A percentile compares a stretch with the other conserved stretches of the same genome.
Conservation (phyloP, 2,888 invertebrate species). For the Flexamia atlantica region DNA sequence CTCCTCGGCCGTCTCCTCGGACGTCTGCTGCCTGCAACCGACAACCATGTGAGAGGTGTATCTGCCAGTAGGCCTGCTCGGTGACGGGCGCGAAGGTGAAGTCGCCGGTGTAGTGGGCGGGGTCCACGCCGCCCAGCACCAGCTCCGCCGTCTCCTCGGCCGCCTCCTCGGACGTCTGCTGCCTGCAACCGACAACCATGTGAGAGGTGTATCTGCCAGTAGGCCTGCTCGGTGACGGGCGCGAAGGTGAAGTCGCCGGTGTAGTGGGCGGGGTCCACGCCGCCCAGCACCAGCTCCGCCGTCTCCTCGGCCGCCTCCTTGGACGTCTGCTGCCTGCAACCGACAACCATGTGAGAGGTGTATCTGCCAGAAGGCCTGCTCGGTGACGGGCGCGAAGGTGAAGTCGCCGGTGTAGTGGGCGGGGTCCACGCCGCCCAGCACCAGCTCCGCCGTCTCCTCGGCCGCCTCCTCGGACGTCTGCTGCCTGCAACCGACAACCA, state of each 20-base stretch:
- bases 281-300: slow-evolving; percentile 35
- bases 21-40: background rate
- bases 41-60: no score
- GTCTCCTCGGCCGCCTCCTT: background rate
- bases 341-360: no score
- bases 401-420: slow-evolving; percentile 31
- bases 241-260: slow-evolving; percentile 31
- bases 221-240: no score
- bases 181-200: background rate
- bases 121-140: slow-evolving; percentile 36
- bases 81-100: slow-evolving; percentile 30
- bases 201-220: no score
- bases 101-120: slow-evolving; percentile 36
- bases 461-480: background rate
- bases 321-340: background rate
- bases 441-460: slow-evolving; percentile 4
- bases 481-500: slow-evolving; percentile 73
- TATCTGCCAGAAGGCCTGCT: no score
- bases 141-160: slow-evolving; percentile 6
- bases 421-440: slow-evolving; percentile 38
- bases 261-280: slow-evolving; percentile 38
- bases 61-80: no score
- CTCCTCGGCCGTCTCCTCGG: background rate
- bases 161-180: background rate
- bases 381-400: slow-evolving; percentile 36